Base-by-base conservation (phyloP, 2,888 invertebrate genomes). In the Drosophila koepferae region DNA sequence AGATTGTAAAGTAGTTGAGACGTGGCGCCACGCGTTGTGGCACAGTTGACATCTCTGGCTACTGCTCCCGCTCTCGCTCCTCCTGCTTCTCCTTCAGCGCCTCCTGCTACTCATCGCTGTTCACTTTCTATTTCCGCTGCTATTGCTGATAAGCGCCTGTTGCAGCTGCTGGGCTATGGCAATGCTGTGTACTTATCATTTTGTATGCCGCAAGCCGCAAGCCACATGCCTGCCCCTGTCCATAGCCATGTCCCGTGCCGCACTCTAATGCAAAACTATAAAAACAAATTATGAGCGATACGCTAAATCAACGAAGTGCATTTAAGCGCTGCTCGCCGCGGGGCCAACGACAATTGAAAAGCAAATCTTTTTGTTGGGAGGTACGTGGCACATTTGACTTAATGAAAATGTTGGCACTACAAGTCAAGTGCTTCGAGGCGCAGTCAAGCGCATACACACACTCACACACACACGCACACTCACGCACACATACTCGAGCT, bases 401-500 rank as follows among this genome's bases (percentile, higher is more conserved):
- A 92, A 92, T 91, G 91, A 91, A 91, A 91, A 85, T 85, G 90
- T 91, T 92, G 91, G 85, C 91, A 92, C 91, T 91, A 86, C 89
- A 90, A 91, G 84, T 92, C 91, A 91, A 91, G 91, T 92, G 91
- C 82, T 89, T 77, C 90, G 89, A 90, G 89, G 81, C 89, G 91
- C 76, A 90, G 80, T 85, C 84, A 84, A 86, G 80, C 81, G 76
- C 70, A 73, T 63, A 44, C 51, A 43, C 62, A 54, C 65, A 51
- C 63, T 48, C 65, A 54, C 60, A 60, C 62, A 28, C 23, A 46
- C 23, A 41, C 34, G 61, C 62, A 62, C 48, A 59, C 65, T 4
- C 20, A 23, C 44, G 38, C 38, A 63, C 63, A 63, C 53, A 60
- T 60, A 73, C 68, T 63, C 62, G 58, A 66, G 72, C 23, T 62